These are phyloP conservation scores for Neofelis nebulosa DNA, from an alignment of 2,113 vertebrate species.

Conservation along the genomic window DNA sequence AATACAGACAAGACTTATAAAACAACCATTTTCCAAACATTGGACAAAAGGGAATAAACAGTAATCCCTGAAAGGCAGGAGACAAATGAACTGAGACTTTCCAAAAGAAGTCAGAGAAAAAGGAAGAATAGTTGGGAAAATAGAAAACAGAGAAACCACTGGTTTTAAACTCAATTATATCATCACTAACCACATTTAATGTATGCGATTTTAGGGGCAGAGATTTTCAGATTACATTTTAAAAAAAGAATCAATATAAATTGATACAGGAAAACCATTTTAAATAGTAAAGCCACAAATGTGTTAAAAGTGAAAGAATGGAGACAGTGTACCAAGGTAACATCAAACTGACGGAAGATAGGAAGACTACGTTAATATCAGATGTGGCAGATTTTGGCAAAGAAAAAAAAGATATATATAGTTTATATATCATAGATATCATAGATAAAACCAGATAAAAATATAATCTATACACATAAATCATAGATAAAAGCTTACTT, in stretches of 20 bases:
- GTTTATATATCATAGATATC: neutral
- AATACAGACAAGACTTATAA: neutral
- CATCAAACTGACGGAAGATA: neutral
- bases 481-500: neutral
- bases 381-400: neutral
- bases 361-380: neutral
- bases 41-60: neutral
- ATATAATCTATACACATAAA: neutral
- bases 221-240: neutral
- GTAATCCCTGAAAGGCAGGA: neutral
- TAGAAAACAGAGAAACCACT: neutral
- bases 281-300: neutral
- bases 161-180: neutral
- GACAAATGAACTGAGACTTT: neutral
- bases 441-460: neutral
- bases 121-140: neutral
- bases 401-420: neutral
- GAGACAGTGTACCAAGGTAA: neutral
- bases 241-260: neutral
- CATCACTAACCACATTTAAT: neutral
- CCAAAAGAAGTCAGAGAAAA: neutral
- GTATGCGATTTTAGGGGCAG: neutral
- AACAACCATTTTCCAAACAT: neutral
- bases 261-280: neutral
- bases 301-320: neutral